Conservation (phyloP, 37 sponge, comb jelly and placozoan species). For the Geodia barretti region DNA sequence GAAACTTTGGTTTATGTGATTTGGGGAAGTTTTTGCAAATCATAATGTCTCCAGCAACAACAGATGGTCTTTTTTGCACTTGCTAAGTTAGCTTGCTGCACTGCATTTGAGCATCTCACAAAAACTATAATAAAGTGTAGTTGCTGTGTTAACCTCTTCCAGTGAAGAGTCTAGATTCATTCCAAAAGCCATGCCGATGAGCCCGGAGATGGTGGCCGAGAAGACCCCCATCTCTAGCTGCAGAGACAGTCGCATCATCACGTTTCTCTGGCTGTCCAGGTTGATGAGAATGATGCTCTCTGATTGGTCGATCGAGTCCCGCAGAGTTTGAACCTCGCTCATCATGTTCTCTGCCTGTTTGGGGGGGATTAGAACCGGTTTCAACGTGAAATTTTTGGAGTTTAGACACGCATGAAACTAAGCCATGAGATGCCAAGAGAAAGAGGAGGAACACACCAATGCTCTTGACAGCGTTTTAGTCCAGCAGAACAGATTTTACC, state of each 20-base stretch:
- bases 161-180: conserved; percentile 75
- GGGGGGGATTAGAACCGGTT: not conserved
- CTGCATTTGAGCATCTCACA: no score
- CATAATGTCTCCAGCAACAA: no score
- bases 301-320: conserved; percentile 59
- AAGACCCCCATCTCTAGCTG: conserved; percentile 75
- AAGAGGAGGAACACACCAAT: no score
- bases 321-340: conserved; percentile 40
- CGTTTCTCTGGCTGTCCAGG: conserved; percentile 71
- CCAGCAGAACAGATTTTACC: no score
- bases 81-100: no score
- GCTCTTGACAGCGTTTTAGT: no score
- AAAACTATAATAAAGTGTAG: no score
- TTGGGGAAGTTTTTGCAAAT: no score
- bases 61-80: no score
- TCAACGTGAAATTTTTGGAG: not conserved
- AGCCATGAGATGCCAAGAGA: not conserved
- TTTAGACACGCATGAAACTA: not conserved
- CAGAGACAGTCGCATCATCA: conserved; percentile 61
- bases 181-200: conserved; percentile 71
- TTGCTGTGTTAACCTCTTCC: conserved; percentile 69
- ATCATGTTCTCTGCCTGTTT: conserved; percentile 52
- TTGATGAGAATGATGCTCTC: conserved; percentile 67
- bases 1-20: no score
- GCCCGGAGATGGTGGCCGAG: conserved; percentile 52